Evolutionary conservation across 2,797 vertebrate species (phyloP).

Genomic region (Muraenolepis orangiensis): DNA sequence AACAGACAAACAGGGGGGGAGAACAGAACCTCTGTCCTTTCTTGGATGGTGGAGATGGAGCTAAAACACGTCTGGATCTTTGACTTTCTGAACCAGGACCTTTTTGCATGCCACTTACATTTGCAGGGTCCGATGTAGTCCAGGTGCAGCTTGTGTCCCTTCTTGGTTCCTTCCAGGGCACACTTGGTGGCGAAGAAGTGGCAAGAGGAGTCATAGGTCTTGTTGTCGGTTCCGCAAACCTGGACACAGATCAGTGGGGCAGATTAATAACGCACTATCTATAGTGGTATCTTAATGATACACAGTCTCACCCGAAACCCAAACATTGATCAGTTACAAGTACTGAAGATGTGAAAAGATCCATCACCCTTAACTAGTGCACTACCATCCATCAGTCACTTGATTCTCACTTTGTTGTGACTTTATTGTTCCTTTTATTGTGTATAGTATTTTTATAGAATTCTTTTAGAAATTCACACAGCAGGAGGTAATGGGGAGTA

Average conservation of each 20-base stretch:
- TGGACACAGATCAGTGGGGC: conserved; percentile 43
- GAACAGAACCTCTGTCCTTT: too few relatives aligned
- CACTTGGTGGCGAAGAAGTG: conserved; percentile 99
- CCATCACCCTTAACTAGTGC: not conserved
- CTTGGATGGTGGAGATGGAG: too few relatives aligned
- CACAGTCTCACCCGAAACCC: not conserved
- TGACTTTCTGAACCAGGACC: not conserved
- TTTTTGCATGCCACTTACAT: conserved; percentile 75
- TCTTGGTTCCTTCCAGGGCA: conserved; percentile 97
- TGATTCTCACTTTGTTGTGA: too few relatives aligned
- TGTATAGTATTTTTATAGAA: too few relatives aligned
- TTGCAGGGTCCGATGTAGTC: conserved; percentile 99
- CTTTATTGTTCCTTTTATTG: too few relatives aligned
- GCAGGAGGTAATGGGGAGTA: too few relatives aligned
- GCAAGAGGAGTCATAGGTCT: conserved; percentile 94
- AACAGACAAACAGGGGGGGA: too few relatives aligned
- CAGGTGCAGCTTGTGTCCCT: conserved; percentile 97
- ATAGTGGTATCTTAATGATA: not conserved
- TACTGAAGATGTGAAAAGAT: not conserved
- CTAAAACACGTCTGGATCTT: not conserved
- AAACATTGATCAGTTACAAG: not conserved
- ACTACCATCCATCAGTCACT: too few relatives aligned
- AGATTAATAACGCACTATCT: too few relatives aligned
- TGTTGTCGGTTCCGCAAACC: conserved; percentile 97
- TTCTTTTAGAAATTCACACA: too few relatives aligned